A percentile compares a stretch with the other conserved stretches of the same genome.
Conservation (phyloP, 1,140 invertebrate genomes). For the Drosophila sp. region DNA sequence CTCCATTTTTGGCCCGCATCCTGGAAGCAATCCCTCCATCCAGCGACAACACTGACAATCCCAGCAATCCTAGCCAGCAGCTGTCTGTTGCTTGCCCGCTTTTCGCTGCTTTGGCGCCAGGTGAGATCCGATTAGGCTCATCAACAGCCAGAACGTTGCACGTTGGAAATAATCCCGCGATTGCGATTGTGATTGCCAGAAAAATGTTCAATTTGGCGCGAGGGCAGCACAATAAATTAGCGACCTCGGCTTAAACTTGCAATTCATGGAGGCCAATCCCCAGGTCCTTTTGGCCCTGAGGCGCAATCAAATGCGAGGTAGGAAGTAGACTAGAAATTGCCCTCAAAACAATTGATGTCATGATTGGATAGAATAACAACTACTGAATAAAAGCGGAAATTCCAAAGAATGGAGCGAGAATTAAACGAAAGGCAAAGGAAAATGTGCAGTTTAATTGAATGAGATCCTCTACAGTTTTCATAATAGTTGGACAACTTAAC, state of each 20-base stretch:
- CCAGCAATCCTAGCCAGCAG: conserved; percentile 58
- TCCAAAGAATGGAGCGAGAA: background rate
- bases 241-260: conserved; percentile 60
- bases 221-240: conserved; percentile 71
- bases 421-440: background rate
- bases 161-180: conserved; percentile 17
- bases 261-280: conserved; percentile 6
- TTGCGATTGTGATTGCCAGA: conserved; percentile 7
- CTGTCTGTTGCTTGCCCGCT: conserved; percentile 76
- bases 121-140: conserved; percentile 77
- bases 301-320: background rate
- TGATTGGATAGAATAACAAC: conserved; percentile 7
- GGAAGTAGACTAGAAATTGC: conserved; percentile 1
- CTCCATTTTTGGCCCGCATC: background rate
- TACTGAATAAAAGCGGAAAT: background rate
- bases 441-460: conserved; percentile 1
- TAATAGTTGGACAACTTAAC: background rate
- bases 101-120: conserved; percentile 44
- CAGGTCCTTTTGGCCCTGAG: conserved; percentile 14
- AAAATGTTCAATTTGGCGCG: conserved; percentile 8
- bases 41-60: background rate
- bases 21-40: background rate
- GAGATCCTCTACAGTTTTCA: background rate
- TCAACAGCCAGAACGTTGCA: conserved; percentile 40
- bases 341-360: conserved; percentile 18